These are phyloP conservation scores for Steinernema khuongi DNA, from an alignment of 1,140 invertebrate species.

Conservation along the genomic window DNA sequence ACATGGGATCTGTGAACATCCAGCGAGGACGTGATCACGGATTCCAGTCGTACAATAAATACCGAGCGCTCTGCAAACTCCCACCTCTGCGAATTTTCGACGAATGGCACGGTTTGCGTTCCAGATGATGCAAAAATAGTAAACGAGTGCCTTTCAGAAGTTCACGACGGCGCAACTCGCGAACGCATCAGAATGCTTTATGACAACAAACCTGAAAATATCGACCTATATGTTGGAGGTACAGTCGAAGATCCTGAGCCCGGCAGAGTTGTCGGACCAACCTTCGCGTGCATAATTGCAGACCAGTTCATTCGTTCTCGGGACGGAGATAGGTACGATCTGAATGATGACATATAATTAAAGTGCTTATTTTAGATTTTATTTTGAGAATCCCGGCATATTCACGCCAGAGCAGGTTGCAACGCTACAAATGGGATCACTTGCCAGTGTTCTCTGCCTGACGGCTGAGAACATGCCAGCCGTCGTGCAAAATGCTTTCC, in stretches of 20 bases:
- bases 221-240: slow-evolving; percentile 78
- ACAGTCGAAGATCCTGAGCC: slow-evolving; percentile 69
- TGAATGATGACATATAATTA: neutral
- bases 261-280: slow-evolving; percentile 82
- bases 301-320: slow-evolving; percentile 82
- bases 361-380: slow-evolving; percentile 66
- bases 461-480: slow-evolving; percentile 67
- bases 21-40: slow-evolving; percentile 77
- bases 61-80: slow-evolving; percentile 78
- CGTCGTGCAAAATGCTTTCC: slow-evolving; percentile 27
- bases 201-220: slow-evolving; percentile 66
- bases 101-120: neutral
- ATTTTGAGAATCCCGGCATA: slow-evolving; percentile 79
- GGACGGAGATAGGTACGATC: slow-evolving; percentile 60
- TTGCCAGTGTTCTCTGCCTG: slow-evolving; percentile 72
- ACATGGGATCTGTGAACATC: slow-evolving; percentile 63
- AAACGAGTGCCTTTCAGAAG: slow-evolving; percentile 17
- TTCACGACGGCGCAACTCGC: slow-evolving; percentile 24
- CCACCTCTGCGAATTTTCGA: slow-evolving; percentile 56
- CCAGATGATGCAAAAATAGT: neutral
- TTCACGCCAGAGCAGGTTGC: slow-evolving; percentile 71
- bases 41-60: slow-evolving; percentile 73
- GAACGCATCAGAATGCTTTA: slow-evolving; percentile 31
- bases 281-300: slow-evolving; percentile 87
- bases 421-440: slow-evolving; percentile 68